Evolutionary conservation across 2,113 vertebrate genomes (phyloP), one percentile per base, ranked within the genome.

Genomic region (Lonchura striata): DNA sequence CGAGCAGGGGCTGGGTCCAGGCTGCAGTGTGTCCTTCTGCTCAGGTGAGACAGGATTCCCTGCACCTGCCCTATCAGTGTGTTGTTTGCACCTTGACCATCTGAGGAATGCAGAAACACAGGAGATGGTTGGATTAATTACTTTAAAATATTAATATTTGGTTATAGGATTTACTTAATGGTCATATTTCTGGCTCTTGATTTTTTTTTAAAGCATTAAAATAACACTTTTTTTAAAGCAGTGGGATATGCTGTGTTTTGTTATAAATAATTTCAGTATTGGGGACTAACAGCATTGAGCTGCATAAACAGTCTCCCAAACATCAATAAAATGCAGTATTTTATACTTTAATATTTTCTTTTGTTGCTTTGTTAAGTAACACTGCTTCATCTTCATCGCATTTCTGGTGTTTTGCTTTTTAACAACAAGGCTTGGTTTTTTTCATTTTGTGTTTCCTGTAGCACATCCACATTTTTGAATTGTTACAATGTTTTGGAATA

Each of bases 321-420:
- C 59, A 66, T 80, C 59, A 95, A 33, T 95, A 95, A 92, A 94
- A 59, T 74, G 27, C 59, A 74, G 64, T 86, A 70, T 92, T 95
- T 88, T 82, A 30, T 91, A 90, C 71, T 63, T 74, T 10, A 44
- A 8, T 50, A 44, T 64, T 64, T 77, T 90, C 33, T 47, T 50
- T 30, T 86, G 61, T 87, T 65, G 75, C 94, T 89, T 93, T 87
- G 49, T 72, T 69, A 68, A 49, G 60, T 85, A 88, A 61, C 2
- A 7, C 74, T 41, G 31, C 70, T 88, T 57, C 2, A 6, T 61
- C 31, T 52, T 72, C 35, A 54, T 77, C 54, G 35, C 63, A 46
- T 89, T 92, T 83, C 35, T 59, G 30, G 20, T 60, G 8, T 49
- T 82, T 42, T 52, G 12, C 39, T 65, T 82, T 57, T 60, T 41